These are phyloP conservation scores for Leptinotarsa tumamoca DNA, from an alignment of 2,888 invertebrate genomes.

Conservation along the genomic window DNA sequence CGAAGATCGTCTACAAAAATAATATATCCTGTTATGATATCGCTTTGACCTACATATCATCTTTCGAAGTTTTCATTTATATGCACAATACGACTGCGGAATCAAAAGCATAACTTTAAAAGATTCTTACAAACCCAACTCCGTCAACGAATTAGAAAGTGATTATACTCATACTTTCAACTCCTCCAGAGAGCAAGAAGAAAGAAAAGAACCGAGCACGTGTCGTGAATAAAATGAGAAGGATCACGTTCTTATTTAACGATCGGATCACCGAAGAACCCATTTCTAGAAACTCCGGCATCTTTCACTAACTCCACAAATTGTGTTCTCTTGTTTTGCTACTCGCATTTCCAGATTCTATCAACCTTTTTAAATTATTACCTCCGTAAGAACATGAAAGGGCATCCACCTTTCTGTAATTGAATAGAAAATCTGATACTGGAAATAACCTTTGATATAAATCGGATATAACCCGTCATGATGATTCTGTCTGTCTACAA, in stretches of 20 bases:
- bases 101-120: neutral
- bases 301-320: conserved; percentile 64
- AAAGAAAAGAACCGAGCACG: conserved; percentile 50
- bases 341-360: conserved; percentile 62
- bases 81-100: neutral
- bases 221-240: conserved; percentile 60
- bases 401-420: neutral
- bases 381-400: conserved; percentile 20
- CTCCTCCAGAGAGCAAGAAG: conserved; percentile 39
- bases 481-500: too few species aligned
- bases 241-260: conserved; percentile 65
- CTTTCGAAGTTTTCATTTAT: neutral
- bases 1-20: too few species aligned
- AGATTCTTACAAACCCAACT: neutral
- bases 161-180: conserved; percentile 29
- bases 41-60: neutral
- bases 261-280: conserved; percentile 63
- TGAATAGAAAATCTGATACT: neutral
- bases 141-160: conserved; percentile 22
- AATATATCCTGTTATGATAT: too few species aligned
- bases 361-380: conserved; percentile 50
- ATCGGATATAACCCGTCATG: too few species aligned
- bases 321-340: conserved; percentile 66
- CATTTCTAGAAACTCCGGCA: conserved; percentile 56
- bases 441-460: too few species aligned